These are phyloP conservation scores for Resseliella maxima DNA, from an alignment of 2,888 invertebrate species.

Conservation along the genomic window DNA sequence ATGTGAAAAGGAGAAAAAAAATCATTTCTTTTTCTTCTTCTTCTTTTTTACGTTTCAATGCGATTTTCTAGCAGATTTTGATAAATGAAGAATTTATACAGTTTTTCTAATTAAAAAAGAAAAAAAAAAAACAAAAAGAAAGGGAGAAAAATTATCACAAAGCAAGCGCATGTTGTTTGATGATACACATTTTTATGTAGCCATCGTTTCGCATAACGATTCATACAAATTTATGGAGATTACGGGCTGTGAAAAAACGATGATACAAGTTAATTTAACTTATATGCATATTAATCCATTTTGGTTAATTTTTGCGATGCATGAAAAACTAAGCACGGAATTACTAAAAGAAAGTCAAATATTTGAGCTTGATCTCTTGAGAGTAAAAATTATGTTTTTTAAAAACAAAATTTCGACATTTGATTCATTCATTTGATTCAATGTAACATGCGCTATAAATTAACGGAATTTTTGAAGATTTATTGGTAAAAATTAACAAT, in stretches of 20 bases:
- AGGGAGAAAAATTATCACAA: slow-evolving; percentile 38
- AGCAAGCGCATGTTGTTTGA: slow-evolving; percentile 10
- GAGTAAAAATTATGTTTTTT: background rate
- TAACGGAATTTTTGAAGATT: background rate
- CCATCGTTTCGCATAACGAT: background rate
- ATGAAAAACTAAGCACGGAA: background rate
- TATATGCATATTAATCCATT: background rate
- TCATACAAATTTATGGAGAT: slow-evolving; percentile 16
- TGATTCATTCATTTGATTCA: background rate
- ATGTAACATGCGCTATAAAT: background rate
- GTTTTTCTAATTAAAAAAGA: slow-evolving; percentile 37
- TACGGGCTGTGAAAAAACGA: background rate
- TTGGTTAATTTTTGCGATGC: background rate
- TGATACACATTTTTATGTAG: background rate
- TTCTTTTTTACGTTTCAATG: background rate
- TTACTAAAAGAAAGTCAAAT: background rate
- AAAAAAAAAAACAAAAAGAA: background rate
- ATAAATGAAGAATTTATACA: slow-evolving; percentile 51
- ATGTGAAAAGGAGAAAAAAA: background rate
- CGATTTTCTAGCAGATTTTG: slow-evolving; percentile 20
- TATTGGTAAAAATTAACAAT: background rate
- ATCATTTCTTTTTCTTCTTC: no score
- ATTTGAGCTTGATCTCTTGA: background rate
- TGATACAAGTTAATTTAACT: background rate
- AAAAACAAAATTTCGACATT: background rate